Conservation (phyloP, 2,113 vertebrate genomes). For the Sinosuthora webbiana region DNA sequence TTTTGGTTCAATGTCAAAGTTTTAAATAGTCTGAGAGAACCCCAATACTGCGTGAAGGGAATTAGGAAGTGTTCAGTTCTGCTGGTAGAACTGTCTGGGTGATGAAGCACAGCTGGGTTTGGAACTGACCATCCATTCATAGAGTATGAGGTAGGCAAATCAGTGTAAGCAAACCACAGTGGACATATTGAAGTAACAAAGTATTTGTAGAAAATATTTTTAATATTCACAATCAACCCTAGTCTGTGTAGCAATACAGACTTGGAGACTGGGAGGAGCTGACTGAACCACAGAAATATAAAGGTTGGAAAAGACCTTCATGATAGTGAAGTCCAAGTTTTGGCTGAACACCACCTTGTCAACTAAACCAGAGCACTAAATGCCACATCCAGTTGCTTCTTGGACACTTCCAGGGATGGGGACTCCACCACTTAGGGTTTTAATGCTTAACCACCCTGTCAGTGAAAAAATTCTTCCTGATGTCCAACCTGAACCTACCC, state of each 20-base stretch:
- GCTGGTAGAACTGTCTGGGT: not conserved
- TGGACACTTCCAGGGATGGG: not conserved
- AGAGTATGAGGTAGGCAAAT: not conserved
- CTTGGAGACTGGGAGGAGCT: not conserved
- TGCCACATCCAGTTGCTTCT: not conserved
- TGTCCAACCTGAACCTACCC: not conserved
- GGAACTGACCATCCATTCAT: not conserved
- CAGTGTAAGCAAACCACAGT: not conserved
- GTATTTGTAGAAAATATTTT: not conserved
- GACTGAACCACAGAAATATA: not conserved
- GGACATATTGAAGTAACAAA: not conserved
- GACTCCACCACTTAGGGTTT: not conserved
- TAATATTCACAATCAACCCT: not conserved
- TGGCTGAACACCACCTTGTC: not conserved
- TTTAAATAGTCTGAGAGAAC: not conserved
- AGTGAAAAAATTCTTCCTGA: not conserved
- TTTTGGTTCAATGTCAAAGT: not conserved
- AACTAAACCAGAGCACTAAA: not conserved
- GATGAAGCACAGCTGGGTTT: not conserved
- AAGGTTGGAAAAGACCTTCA: not conserved
- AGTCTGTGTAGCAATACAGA: not conserved
- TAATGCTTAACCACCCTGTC: not conserved
- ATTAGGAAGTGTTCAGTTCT: not conserved
- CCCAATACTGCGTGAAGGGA: not conserved
- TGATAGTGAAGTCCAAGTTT: not conserved